Conservation (phyloP, 2,113 vertebrate genomes). For the Ceyx margarethae region DNA sequence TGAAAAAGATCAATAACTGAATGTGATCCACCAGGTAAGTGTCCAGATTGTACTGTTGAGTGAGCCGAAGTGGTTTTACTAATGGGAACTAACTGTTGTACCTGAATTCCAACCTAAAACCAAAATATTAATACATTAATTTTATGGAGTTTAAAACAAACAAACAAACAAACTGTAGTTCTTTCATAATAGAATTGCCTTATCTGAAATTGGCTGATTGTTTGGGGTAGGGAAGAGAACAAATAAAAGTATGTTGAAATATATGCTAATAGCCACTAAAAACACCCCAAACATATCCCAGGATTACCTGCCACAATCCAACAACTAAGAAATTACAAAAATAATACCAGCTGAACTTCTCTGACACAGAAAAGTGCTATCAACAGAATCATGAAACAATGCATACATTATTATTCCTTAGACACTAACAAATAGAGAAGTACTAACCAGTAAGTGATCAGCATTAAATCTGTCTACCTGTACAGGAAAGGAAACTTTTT, state of each 20-base stretch:
- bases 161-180: background rate
- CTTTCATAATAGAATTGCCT: background rate
- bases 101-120: constrained; percentile 87
- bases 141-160: background rate
- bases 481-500: background rate
- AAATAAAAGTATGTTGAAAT: background rate
- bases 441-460: background rate
- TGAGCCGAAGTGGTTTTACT: constrained; percentile 48
- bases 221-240: background rate
- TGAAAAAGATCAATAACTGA: constrained; percentile 88
- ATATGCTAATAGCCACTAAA: background rate
- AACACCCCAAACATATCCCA: background rate
- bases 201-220: background rate
- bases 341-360: background rate
- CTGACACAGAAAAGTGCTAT: background rate
- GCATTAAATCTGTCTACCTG: background rate
- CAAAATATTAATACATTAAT: background rate
- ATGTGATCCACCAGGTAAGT: constrained; percentile 69
- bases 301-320: background rate
- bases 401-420: background rate
- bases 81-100: constrained; percentile 86
- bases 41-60: constrained; percentile 52
- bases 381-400: background rate
- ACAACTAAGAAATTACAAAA: background rate
- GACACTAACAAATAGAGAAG: background rate